Conservation (phyloP, 2,888 invertebrate genomes). For the Acronicta psi region DNA sequence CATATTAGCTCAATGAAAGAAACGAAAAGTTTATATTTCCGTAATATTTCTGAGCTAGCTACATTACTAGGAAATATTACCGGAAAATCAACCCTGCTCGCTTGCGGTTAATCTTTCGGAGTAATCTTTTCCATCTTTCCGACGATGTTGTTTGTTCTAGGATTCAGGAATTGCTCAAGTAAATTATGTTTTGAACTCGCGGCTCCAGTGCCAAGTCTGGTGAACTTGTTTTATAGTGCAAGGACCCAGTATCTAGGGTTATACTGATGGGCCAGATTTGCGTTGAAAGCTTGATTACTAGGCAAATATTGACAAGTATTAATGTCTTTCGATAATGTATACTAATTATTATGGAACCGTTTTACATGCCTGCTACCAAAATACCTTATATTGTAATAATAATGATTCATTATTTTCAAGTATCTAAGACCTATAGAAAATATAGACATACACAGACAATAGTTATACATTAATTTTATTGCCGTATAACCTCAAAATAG, state of each 20-base stretch:
- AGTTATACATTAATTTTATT: no score
- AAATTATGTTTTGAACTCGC: slow-evolving; percentile 46
- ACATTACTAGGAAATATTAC: slow-evolving; percentile 20
- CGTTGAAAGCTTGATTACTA: slow-evolving; percentile 10
- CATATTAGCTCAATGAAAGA: neutral
- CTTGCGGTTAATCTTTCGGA: slow-evolving; percentile 22
- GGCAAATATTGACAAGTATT: neutral
- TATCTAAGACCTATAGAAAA: no score
- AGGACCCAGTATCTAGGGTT: slow-evolving; percentile 18
- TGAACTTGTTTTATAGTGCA: slow-evolving; percentile 20
- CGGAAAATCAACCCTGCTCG: slow-evolving; percentile 8
- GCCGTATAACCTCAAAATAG: no score
- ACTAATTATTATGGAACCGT: no score
- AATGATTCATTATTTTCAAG: no score
- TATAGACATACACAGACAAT: no score
- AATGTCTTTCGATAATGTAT: no score
- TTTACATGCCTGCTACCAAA: no score
- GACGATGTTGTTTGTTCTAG: slow-evolving; percentile 37
- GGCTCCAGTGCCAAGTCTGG: slow-evolving; percentile 46
- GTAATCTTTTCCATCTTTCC: slow-evolving; percentile 47
- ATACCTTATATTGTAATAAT: no score
- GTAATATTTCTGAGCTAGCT: slow-evolving; percentile 2
- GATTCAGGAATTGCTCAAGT: slow-evolving; percentile 28
- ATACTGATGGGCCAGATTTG: slow-evolving; percentile 11
- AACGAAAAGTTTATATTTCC: neutral